Evolutionary conservation across 2,888 invertebrate species (phyloP).

Genomic region (Drosophila cracens): DNA sequence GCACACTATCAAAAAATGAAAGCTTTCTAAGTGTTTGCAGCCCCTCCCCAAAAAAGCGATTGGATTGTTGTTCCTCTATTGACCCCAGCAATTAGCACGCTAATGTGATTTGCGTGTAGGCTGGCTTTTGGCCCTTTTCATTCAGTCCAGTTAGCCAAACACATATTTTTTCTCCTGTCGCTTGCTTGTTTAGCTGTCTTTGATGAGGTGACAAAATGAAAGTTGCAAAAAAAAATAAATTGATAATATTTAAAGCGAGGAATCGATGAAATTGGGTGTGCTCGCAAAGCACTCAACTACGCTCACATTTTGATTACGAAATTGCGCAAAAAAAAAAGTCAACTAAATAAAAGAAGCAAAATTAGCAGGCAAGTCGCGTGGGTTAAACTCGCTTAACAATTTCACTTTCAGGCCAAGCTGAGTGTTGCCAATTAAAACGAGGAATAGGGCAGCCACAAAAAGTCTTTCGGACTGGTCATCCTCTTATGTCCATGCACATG

Average conservation of each 20-base stretch:
- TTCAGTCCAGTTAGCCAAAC: constrained; percentile 36
- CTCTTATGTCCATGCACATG: constrained; percentile 68
- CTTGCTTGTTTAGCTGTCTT: constrained; percentile 19
- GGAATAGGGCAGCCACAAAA: constrained; percentile 61
- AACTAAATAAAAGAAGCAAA: constrained; percentile 41
- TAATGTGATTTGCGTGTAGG: constrained; percentile 61
- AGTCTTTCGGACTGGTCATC: constrained; percentile 42
- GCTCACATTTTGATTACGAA: constrained; percentile 50
- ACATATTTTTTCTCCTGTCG: constrained; percentile 14
- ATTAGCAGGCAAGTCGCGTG: constrained; percentile 51
- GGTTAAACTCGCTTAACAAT: constrained; percentile 54
- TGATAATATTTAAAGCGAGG: constrained; percentile 42
- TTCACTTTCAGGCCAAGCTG: constrained; percentile 62
- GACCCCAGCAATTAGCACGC: constrained; percentile 56
- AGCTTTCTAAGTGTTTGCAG: constrained; percentile 60
- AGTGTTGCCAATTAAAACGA: constrained; percentile 61
- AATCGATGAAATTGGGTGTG: constrained; percentile 42
- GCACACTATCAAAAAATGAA: constrained; percentile 46
- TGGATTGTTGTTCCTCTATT: constrained; percentile 35
- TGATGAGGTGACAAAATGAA: constrained; percentile 65
- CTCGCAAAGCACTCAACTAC: constrained; percentile 21
- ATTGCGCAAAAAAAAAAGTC: constrained; percentile 40
- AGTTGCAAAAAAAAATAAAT: constrained; percentile 57
- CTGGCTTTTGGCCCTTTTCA: constrained; percentile 1
- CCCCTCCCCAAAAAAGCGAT: constrained; percentile 23